These are phyloP conservation scores for Bucco capensis DNA, from an alignment of 2,113 vertebrate genomes.

Conservation along the genomic window DNA sequence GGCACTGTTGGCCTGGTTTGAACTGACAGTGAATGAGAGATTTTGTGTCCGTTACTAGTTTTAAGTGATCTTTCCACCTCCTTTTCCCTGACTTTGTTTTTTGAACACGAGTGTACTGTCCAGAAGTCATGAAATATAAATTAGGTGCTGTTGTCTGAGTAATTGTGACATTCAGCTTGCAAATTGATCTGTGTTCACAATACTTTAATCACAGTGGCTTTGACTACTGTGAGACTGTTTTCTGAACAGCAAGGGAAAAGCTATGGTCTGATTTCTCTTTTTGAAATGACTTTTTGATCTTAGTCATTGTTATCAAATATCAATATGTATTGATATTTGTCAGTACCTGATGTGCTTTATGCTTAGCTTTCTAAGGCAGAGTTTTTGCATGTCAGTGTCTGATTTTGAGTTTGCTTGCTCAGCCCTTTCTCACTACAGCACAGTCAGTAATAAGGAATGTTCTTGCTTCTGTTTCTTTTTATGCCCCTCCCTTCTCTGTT, in stretches of 20 bases:
- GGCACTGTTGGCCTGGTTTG: fast-evolving
- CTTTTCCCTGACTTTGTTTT: background rate
- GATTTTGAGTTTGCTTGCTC: background rate
- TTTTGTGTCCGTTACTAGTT: background rate
- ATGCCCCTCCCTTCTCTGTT: background rate
- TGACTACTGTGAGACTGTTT: background rate
- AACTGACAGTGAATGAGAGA: background rate
- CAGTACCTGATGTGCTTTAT: background rate
- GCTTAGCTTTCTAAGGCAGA: background rate
- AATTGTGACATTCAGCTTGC: background rate
- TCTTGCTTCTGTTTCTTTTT: background rate
- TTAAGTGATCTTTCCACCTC: background rate
- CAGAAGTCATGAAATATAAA: background rate
- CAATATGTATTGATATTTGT: background rate
- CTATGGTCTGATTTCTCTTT: background rate
- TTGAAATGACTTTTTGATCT: background rate
- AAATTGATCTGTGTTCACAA: background rate
- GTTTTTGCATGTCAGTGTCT: background rate
- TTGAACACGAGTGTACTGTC: background rate
- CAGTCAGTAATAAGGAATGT: background rate
- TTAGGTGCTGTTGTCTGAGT: background rate
- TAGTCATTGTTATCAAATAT: background rate
- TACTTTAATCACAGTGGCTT: background rate
- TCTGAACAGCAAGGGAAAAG: background rate
- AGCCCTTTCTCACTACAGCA: background rate